Conservation (phyloP, 2,797 vertebrate species). For the Pteropus rufus region DNA sequence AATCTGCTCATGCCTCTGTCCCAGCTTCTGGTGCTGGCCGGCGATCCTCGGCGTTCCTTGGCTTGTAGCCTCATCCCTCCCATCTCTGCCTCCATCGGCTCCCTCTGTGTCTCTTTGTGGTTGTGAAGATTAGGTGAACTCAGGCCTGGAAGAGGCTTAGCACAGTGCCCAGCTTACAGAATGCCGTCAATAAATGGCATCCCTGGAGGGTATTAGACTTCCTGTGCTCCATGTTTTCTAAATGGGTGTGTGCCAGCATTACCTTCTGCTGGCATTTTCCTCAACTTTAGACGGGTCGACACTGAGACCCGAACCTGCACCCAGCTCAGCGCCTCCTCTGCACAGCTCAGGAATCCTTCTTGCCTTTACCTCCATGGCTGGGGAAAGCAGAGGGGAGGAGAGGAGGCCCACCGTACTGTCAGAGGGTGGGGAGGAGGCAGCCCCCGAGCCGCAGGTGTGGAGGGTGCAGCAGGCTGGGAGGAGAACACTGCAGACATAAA, state of each 20-base stretch:
- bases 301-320: background rate
- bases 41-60: background rate
- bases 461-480: background rate
- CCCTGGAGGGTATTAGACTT: background rate
- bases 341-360: background rate
- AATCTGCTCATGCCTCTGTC: background rate
- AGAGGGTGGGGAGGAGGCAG: background rate
- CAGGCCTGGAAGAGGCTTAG: background rate
- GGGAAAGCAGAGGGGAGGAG: too few relatives aligned
- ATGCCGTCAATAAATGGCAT: background rate
- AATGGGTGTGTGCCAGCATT: fast-evolving
- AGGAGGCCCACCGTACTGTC: background rate
- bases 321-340: background rate
- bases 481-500: background rate
- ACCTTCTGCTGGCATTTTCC: background rate
- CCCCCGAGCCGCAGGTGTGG: background rate
- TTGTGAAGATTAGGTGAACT: background rate
- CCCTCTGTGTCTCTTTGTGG: background rate
- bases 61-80: background rate
- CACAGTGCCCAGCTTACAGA: background rate
- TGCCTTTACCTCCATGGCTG: too few relatives aligned
- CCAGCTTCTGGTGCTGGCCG: background rate
- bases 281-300: background rate
- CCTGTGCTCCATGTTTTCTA: too few relatives aligned
- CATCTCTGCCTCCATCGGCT: too few relatives aligned